phyloP scores from a whole-genome alignment of 2,113 vertebrate genomes.

The Nothoprocta pentlandii region DNA sequence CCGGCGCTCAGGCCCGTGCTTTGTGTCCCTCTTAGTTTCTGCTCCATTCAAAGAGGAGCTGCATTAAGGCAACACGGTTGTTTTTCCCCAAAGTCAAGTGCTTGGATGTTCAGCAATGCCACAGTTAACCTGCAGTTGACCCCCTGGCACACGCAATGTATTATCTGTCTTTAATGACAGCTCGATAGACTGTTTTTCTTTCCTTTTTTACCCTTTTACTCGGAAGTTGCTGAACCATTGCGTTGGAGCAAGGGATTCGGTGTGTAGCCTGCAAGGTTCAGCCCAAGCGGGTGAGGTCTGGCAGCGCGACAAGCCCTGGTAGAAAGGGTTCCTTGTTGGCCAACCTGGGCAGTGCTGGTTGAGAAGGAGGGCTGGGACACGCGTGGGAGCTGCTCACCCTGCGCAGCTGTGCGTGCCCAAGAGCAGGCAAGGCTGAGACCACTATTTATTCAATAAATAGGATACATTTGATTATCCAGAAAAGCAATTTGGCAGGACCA shows the following conservation, averaged over 20 bases:
- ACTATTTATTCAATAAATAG: slow-evolving; percentile 57
- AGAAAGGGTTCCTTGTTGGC: slow-evolving; percentile 22
- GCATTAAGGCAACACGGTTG: background rate
- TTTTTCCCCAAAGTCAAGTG: slow-evolving; percentile 56
- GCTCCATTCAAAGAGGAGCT: background rate
- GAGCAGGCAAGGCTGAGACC: slow-evolving; percentile 29
- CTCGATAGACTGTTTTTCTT: background rate
- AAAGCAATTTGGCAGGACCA: background rate
- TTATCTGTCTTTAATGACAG: slow-evolving; percentile 53
- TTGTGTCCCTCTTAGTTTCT: background rate
- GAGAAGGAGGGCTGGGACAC: slow-evolving; percentile 26
- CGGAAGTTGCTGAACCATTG: slow-evolving; percentile 40
- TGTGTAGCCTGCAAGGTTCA: background rate
- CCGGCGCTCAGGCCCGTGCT: background rate
- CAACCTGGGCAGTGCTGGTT: background rate
- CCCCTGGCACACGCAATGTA: slow-evolving; percentile 45
- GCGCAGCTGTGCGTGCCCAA: background rate
- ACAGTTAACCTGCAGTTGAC: slow-evolving; percentile 52
- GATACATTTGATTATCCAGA: slow-evolving; percentile 55
- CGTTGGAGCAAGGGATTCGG: background rate
- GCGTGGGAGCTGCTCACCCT: slow-evolving; percentile 21
- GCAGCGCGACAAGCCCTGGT: background rate
- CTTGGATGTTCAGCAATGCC: slow-evolving; percentile 9
- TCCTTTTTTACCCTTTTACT: slow-evolving; percentile 21
- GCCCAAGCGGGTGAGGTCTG: background rate